Evolutionary conservation across 23 tunicate genomes (phyloP), one percentile per base, ranked within the genome.

Genomic region (Aplidium turbinatum): DNA sequence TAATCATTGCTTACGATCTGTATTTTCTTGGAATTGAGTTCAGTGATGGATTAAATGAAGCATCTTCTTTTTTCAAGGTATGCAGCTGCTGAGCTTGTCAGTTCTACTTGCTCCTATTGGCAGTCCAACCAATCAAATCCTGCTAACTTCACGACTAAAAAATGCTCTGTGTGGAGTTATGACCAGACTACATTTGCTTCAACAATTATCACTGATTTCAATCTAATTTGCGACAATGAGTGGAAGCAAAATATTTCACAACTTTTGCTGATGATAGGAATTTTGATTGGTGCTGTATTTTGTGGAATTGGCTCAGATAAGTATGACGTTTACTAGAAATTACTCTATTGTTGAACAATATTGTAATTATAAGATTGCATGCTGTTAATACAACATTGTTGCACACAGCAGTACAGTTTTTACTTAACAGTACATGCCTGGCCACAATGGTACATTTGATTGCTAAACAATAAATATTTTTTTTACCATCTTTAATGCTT

Each of bases 221-320:
- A 88, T 56, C 81, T 88, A n/a, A 87, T 88, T 3, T 88, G 96
- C 57, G 77, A 51, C 9, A 33, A 73, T 33, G 47, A 50, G 47
- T 88, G 96, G 96, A 71, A 48, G 27, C 57, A 74, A 57, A 32
- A 75, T 28, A 28, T 88, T 13, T 51, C 96, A 2, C 96, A 88
- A 42, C 47, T 85, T 42, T 40, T 85, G 63, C 31, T 90, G 24
- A 90, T 90, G 97, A 30, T 91, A 66, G 97, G 97, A 0, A 79
- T 91, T 7, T 68, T 80, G 18, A 19, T 84, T 63, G 97, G 97
- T 58, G 75, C 81, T 9, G 22, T 79, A 40, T 13, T 84, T 1
- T 57, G 75, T 63, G 97, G 97, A 40, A 67, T 71, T 1, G 65
- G 61, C 18, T 84, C 97, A 21, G 97, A 91, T 78, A 79, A 75